Evolutionary conservation across 2,888 invertebrate species (phyloP), one percentile per base, ranked within the genome.

Genomic region (Erpobdella octoculata): DNA sequence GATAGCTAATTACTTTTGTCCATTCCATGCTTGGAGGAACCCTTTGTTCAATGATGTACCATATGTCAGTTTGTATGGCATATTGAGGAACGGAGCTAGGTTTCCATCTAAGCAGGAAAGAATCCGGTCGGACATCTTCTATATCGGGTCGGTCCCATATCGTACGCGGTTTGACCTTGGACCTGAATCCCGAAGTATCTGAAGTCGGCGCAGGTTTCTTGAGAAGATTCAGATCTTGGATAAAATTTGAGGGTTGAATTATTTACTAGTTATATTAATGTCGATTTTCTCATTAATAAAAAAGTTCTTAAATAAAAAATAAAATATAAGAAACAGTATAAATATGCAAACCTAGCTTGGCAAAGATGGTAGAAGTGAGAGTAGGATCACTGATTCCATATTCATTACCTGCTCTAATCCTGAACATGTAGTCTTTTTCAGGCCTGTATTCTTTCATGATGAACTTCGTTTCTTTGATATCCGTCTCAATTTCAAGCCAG

Each of bases 381-480:
- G 94, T 94, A 0, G 97, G 95, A 81, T 97, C 96, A 83, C 93
- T 93, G 76, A 93, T 89, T 61, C 97, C 97, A 82, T 91, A 93
- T 82, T 93, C 92, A 85, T 97, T 98, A 82, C 94, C 93, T 3
- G 97, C 96, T 36, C 96, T 88, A 41, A 97, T 89, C 74, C 97
- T 88, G 86, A 96, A 94, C 83, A 91, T 90, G 85, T 98, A 98
- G 84, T 96, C 95, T 76, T 91, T 88, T 85, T 92, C 92, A 0
- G 96, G 93, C 80, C 91, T 90, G 75, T 98, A 75, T 28, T 79
- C 78, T 37, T 76, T 78, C 66, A 81, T 77, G 25, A 75, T 73
- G 75, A 78, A 80, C 18, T 72, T 74, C 0, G 78, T 78, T 48
- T 78, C 78, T 38, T 70, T 72, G 35, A 81, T 70, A 37, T 79